Conservation (phyloP, 2,888 invertebrate species). For the Tuberolachnus salignus region DNA sequence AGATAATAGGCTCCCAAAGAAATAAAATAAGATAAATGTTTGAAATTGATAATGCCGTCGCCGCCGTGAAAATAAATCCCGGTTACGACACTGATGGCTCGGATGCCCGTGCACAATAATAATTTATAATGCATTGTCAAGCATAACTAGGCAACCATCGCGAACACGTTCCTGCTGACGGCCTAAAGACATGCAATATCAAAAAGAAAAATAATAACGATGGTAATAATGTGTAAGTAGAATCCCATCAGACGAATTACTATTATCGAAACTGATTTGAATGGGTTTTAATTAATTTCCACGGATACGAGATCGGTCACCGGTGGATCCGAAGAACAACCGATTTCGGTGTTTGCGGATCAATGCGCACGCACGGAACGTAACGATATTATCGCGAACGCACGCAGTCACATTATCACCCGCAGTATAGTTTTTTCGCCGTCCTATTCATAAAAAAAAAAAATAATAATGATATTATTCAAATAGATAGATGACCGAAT, state of each 20-base stretch:
- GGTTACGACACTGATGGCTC: too few relatives aligned
- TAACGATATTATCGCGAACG: constrained; percentile 10
- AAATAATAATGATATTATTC: too few relatives aligned
- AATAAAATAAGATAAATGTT: too few relatives aligned
- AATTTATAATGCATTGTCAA: too few relatives aligned
- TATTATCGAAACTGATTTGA: constrained; percentile 13
- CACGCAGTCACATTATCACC: constrained; percentile 15
- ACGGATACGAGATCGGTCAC: background rate
- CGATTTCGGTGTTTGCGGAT: constrained; percentile 13
- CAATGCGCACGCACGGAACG: constrained; percentile 21
- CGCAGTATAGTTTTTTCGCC: constrained; percentile 9
- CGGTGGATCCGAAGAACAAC: constrained; percentile 1
- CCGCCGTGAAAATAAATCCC: too few relatives aligned
- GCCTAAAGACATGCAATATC: constrained; percentile 13
- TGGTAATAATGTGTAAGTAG: background rate
- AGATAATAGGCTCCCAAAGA: too few relatives aligned
- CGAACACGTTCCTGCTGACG: background rate
- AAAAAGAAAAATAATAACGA: background rate
- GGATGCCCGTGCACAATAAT: too few relatives aligned
- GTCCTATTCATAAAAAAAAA: constrained; percentile 16
- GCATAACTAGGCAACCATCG: too few relatives aligned
- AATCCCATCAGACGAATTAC: constrained; percentile 5
- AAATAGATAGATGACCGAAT: constrained; percentile 21
- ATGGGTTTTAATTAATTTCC: constrained; percentile 46
- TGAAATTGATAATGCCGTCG: too few relatives aligned